These are phyloP conservation scores for Laothoe populi DNA, from an alignment of 2,888 invertebrate species.

Conservation along the genomic window DNA sequence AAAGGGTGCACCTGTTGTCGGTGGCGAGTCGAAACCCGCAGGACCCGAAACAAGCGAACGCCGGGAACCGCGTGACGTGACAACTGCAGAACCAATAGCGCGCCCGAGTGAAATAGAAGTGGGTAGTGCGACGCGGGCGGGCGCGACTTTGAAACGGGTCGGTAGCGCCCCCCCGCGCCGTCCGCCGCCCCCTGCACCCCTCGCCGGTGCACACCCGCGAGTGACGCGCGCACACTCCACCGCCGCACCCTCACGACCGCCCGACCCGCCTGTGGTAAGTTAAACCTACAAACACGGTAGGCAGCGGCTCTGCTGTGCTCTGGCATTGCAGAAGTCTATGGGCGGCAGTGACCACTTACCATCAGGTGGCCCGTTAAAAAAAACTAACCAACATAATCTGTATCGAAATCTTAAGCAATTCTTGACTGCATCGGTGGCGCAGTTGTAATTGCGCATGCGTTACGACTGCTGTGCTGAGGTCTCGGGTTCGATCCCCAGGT, in stretches of 20 bases:
- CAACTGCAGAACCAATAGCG: neutral
- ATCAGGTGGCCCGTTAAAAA: no score
- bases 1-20: neutral
- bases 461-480: no score
- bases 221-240: conserved; percentile 68
- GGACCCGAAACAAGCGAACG: conserved; percentile 44
- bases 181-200: conserved; percentile 65
- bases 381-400: no score
- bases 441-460: no score
- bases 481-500: no score
- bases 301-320: no score
- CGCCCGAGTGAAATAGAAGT: neutral
- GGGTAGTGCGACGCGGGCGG: neutral
- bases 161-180: conserved; percentile 38
- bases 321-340: no score
- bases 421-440: no score
- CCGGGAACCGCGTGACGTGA: neutral
- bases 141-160: conserved; percentile 9
- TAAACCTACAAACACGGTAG: no score
- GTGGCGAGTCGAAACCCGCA: conserved; percentile 21
- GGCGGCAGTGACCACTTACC: no score
- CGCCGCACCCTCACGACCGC: conserved; percentile 56
- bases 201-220: conserved; percentile 58
- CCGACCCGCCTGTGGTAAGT: conserved; percentile 64
- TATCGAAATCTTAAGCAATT: no score